Base-by-base conservation (phyloP, 2,888 invertebrate species). In the Apoda limacodes region DNA sequence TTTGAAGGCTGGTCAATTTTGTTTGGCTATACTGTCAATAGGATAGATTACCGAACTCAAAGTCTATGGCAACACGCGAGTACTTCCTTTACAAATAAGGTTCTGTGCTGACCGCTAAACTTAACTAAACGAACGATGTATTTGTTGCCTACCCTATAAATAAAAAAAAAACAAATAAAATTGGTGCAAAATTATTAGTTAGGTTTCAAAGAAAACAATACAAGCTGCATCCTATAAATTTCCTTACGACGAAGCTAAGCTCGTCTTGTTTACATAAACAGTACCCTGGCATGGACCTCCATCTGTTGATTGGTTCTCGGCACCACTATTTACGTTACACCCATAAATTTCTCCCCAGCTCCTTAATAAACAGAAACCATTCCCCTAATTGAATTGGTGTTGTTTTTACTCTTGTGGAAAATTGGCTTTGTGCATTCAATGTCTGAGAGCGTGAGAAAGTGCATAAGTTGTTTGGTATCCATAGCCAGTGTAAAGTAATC, bases 361-460 rank as follows among this genome's bases (percentile, higher is more conserved):
- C 57, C 60, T 55, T 53, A 52, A 60, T 52, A 55, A 63, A 55
- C 62, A 69, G 59, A 62, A 62, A 64, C 63, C 64, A 66, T 66
- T 66, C 66, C 50, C 63, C 65, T 76, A 75, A 76, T 75, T 74
- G 72, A 75, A 75, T 72, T 69, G 65, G 67, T 72, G 65, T 68
- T 71, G 70, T 70, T 72, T 69, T 71, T 65, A 57, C 57, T 58
- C 55, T 59, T 55, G 60, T 60, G 60, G 67, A 71, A 74, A 74
- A 76, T 75, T 75, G 69, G 65, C 60, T 70, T 62, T 61, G 59
- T 65, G 58, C 65, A 64, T 65, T 63, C 55, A 56, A 52, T 55
- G 51, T 48, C 43, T 30, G 52, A 34, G 54, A 60, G 55, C 72
- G 74, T 74, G 74, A 71, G 75, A 76, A 64, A 69, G 54, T 58